These are phyloP conservation scores for Dysidea cf. avara DNA, from an alignment of 37 sponge, comb jelly and placozoan species.

Conservation along the genomic window DNA sequence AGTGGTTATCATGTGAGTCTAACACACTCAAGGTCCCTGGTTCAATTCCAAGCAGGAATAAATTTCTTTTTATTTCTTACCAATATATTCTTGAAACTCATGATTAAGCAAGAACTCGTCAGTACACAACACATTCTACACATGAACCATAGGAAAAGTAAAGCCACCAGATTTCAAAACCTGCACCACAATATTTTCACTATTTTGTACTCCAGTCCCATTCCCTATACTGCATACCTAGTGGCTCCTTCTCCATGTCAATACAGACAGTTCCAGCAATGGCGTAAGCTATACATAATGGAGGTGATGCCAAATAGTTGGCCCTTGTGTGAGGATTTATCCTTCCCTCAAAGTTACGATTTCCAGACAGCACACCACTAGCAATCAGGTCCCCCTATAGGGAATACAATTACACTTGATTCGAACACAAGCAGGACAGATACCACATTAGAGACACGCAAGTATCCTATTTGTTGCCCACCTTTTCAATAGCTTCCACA, in stretches of 20 bases:
- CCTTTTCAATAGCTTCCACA: constrained; percentile 71
- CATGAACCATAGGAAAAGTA: too few species aligned
- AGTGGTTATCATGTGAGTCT: too few species aligned
- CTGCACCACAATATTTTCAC: too few species aligned
- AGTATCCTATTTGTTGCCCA: neutral
- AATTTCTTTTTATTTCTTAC: too few species aligned
- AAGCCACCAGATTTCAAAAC: too few species aligned
- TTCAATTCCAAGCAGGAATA: too few species aligned
- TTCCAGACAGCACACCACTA: constrained; percentile 88
- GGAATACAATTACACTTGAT: neutral
- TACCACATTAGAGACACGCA: neutral
- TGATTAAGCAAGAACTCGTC: too few species aligned
- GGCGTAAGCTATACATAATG: constrained; percentile 91
- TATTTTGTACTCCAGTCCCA: neutral
- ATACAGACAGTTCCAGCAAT: constrained; percentile 86
- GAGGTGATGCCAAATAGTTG: constrained; percentile 94
- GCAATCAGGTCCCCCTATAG: constrained; percentile 82
- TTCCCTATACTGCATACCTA: constrained; percentile 44
- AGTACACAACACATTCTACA: too few species aligned
- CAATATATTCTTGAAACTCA: too few species aligned
- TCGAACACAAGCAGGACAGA: neutral
- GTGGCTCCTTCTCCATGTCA: constrained; percentile 89
- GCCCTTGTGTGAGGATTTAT: constrained; percentile 91
- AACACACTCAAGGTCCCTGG: too few species aligned
- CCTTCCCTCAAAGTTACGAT: constrained; percentile 94